Evolutionary conservation across 2,113 vertebrate genomes (phyloP).

Genomic region (Prochilodus magdalenae): DNA sequence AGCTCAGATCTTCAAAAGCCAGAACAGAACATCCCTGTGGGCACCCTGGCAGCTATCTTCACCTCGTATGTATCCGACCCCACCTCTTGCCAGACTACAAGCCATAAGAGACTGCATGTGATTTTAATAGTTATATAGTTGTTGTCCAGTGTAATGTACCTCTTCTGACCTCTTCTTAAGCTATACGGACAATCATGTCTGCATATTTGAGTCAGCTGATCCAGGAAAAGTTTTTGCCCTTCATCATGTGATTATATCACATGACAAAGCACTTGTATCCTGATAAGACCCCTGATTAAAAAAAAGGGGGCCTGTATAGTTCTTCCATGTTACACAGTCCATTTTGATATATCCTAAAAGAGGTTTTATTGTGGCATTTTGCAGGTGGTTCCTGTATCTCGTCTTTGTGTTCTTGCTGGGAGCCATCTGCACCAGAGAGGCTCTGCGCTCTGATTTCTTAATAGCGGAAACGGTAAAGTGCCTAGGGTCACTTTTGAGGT

Average conservation of each 20-base stretch:
- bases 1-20: constrained; percentile 93
- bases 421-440: constrained; percentile 91
- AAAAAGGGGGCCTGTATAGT: neutral
- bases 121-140: neutral
- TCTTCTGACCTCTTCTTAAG: too few species aligned
- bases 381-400: constrained; percentile 98
- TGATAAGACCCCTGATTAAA: neutral
- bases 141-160: neutral
- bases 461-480: constrained; percentile 94
- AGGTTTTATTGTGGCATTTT: constrained; percentile 63
- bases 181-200: too few species aligned
- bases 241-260: too few species aligned
- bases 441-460: constrained; percentile 94
- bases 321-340: neutral
- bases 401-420: constrained; percentile 95
- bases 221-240: too few species aligned
- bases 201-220: too few species aligned
- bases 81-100: neutral
- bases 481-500: neutral
- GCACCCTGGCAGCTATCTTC: constrained; percentile 91
- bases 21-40: constrained; percentile 89
- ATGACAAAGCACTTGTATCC: neutral
- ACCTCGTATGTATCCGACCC: constrained; percentile 85
- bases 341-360: constrained; percentile 14
- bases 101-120: neutral